Percentiles rank a stretch among this genome's conserved stretches.
Evolutionary conservation across 2,113 vertebrate genomes (phyloP).

Genomic region (Aphyosemion australe): DNA sequence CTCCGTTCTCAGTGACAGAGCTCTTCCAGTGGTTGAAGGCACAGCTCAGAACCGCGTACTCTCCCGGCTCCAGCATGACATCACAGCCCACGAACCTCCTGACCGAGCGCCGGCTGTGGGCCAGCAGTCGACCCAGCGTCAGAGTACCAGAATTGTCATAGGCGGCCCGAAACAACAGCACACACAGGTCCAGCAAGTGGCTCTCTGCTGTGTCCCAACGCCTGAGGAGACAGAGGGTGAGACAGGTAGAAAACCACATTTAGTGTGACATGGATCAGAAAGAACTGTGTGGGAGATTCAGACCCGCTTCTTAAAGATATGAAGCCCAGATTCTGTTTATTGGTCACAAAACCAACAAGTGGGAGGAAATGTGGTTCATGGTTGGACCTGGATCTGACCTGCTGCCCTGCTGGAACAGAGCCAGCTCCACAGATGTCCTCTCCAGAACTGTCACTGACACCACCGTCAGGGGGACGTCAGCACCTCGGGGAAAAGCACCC

Average conservation of each 20-base stretch:
- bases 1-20: neutral
- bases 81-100: conserved; percentile 95
- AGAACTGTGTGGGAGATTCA: no score
- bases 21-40: conserved; percentile 95
- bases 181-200: conserved; percentile 91
- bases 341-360: no score
- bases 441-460: conserved; percentile 89
- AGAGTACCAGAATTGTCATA: conserved; percentile 82
- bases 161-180: conserved; percentile 91
- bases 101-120: conserved; percentile 91
- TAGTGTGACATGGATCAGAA: neutral
- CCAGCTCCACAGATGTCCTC: conserved; percentile 87
- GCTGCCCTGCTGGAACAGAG: conserved; percentile 93
- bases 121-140: conserved; percentile 87
- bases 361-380: no score
- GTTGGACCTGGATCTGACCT: conserved; percentile 72
- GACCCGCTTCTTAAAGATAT: no score
- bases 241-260: no score
- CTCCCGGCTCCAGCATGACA: conserved; percentile 92
- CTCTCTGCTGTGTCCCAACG: conserved; percentile 88
- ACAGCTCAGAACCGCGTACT: conserved; percentile 92
- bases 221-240: conserved; percentile 61
- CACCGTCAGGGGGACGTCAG: conserved; percentile 83
- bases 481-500: conserved; percentile 87
- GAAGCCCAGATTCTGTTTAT: neutral